phyloP scores from a whole-genome alignment of 2,888 invertebrate genomes.

The Steromphala cineraria region DNA sequence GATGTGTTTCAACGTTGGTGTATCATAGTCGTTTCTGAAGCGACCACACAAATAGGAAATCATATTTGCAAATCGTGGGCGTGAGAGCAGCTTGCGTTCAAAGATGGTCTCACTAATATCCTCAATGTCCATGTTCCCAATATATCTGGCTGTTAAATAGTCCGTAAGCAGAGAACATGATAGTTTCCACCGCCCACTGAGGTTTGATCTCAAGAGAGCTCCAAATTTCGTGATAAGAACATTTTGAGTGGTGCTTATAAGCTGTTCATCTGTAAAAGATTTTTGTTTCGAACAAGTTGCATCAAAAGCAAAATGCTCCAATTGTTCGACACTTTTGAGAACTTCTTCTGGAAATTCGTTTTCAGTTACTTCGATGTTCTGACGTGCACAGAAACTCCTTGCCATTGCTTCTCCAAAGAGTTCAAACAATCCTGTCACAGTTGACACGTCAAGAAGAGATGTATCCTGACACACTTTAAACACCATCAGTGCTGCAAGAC shows the following conservation, averaged over 20 bases:
- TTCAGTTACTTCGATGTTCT: conserved; percentile 48
- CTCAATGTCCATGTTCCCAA: conserved; percentile 52
- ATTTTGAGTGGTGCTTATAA: conserved; percentile 34
- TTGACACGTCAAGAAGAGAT: conserved; percentile 43
- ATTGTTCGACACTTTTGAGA: conserved; percentile 41
- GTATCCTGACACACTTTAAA: conserved; percentile 41
- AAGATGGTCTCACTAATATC: conserved; percentile 43
- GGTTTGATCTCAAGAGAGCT: conserved; percentile 39
- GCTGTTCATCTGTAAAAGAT: conserved; percentile 46
- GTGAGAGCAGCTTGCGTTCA: conserved; percentile 47
- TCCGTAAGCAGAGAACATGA: conserved; percentile 54
- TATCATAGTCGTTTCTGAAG: conserved; percentile 51
- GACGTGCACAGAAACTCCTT: conserved; percentile 48
- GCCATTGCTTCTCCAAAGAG: conserved; percentile 56
- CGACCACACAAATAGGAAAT: conserved; percentile 62
- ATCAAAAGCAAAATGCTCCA: conserved; percentile 53
- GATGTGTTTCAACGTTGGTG: conserved; percentile 41
- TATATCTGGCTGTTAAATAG: conserved; percentile 60
- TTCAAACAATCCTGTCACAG: conserved; percentile 52
- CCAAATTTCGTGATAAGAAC: conserved; percentile 48
- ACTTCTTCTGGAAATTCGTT: conserved; percentile 53
- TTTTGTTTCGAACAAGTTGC: conserved; percentile 34
- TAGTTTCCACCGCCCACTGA: conserved; percentile 39
- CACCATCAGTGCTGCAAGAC: conserved; percentile 45
- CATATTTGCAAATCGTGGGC: conserved; percentile 49